Evolutionary conservation across 1,140 invertebrate genomes (phyloP).

Genomic region (Penaeus chinensis): DNA sequence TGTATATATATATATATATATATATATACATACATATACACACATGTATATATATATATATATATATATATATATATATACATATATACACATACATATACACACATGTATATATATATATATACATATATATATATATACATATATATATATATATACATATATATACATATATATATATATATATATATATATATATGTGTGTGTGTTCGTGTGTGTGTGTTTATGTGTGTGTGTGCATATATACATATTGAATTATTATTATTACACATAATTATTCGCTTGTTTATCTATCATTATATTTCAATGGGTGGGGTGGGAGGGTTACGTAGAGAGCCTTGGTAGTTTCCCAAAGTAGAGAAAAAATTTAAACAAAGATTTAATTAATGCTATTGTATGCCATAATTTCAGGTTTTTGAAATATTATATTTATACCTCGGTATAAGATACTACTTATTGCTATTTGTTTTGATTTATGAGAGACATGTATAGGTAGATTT

Average conservation of each 20-base stretch:
- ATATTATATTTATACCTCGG: no score
- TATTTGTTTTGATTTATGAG: no score
- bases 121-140: not conserved
- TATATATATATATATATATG: not conserved
- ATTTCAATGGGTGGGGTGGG: not conserved
- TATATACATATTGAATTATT: not conserved
- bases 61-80: not conserved
- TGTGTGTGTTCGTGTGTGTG: not conserved
- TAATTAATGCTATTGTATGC: no score
- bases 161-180: not conserved
- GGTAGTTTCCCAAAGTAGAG: no score
- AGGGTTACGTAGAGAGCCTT: no score
- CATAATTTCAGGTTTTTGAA: no score
- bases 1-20: not conserved
- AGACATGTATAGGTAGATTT: no score
- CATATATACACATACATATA: not conserved
- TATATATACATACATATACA: not conserved
- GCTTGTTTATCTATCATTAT: not conserved
- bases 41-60: not conserved
- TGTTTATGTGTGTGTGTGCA: not conserved
- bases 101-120: not conserved
- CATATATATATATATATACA: not conserved
- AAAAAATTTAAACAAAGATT: no score
- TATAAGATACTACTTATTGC: no score
- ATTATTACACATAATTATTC: not conserved